A percentile compares a stretch with the other conserved stretches of the same genome.
Conservation (phyloP, 92 coral and sea anemone genomes). For the Phymanthus crucifer region DNA sequence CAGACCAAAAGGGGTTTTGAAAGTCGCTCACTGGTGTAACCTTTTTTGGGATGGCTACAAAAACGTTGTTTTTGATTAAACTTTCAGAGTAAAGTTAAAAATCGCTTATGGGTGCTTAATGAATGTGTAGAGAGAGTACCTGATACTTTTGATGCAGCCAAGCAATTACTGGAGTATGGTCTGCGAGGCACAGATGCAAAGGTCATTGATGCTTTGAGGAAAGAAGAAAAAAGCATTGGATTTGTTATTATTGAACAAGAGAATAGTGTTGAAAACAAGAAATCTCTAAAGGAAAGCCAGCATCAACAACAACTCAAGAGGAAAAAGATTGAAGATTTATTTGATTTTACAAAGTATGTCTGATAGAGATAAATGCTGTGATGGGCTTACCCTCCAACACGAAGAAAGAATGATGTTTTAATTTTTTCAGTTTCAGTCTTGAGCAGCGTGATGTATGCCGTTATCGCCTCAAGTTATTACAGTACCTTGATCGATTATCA, state of each 20-base stretch:
- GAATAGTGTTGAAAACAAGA: constrained; percentile 49
- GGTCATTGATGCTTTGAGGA: constrained; percentile 70
- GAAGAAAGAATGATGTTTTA: background rate
- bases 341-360: constrained; percentile 76
- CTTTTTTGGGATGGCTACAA: too few species aligned
- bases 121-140: constrained; percentile 98
- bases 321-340: constrained; percentile 60
- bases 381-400: background rate
- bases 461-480: constrained; percentile 87
- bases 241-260: constrained; percentile 63
- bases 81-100: constrained; percentile 88
- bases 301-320: constrained; percentile 43
- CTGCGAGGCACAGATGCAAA: constrained; percentile 86
- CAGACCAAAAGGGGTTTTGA: too few species aligned
- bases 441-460: constrained; percentile 97
- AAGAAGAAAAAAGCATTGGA: constrained; percentile 61
- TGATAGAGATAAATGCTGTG: background rate
- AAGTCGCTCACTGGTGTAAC: too few species aligned
- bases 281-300: constrained; percentile 32
- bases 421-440: constrained; percentile 70
- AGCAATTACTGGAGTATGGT: constrained; percentile 85
- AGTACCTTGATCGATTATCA: constrained; percentile 87
- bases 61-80: background rate
- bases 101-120: constrained; percentile 96
- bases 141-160: constrained; percentile 85